Conservation (phyloP, 2,888 invertebrate species). For the Micropterix aruncella region DNA sequence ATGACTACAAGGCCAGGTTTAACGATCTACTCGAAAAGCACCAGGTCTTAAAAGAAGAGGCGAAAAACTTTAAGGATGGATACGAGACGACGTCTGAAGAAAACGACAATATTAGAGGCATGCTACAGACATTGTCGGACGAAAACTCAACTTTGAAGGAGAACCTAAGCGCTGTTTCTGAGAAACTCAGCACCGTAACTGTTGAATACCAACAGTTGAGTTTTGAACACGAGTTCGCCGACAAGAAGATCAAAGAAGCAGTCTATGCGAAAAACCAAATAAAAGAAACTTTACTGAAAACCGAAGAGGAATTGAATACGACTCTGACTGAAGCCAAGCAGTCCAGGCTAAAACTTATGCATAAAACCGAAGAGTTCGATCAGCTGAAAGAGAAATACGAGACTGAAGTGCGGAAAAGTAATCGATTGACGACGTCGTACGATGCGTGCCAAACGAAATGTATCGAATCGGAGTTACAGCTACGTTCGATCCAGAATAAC, state of each 20-base stretch:
- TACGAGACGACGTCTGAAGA: conserved; percentile 36
- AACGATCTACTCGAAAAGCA: conserved; percentile 45
- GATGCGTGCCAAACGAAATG: conserved; percentile 10
- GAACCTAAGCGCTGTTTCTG: conserved; percentile 27
- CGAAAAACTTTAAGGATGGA: conserved; percentile 34
- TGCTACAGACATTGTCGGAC: conserved; percentile 20
- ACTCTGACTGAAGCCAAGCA: conserved; percentile 1
- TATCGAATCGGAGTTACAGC: conserved; percentile 16
- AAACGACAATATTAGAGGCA: conserved; percentile 34
- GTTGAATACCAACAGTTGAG: conserved; percentile 26
- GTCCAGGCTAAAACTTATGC: conserved; percentile 3
- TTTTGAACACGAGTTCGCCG: conserved; percentile 18
- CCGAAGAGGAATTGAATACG: background rate
- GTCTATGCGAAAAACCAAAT: background rate
- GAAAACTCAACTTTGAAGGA: conserved; percentile 28
- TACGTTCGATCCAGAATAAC: conserved; percentile 14
- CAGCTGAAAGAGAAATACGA: conserved; percentile 7
- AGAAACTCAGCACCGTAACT: conserved; percentile 26
- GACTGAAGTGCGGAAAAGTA: conserved; percentile 9
- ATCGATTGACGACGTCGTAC: conserved; percentile 5
- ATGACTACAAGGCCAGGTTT: conserved; percentile 52
- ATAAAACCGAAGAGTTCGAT: conserved; percentile 8
- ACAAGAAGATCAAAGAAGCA: background rate
- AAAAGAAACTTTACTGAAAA: conserved; percentile 1
- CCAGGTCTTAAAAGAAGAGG: conserved; percentile 36